Conservation (phyloP, 2,888 invertebrate species). For the Parnassius mnemosyne region DNA sequence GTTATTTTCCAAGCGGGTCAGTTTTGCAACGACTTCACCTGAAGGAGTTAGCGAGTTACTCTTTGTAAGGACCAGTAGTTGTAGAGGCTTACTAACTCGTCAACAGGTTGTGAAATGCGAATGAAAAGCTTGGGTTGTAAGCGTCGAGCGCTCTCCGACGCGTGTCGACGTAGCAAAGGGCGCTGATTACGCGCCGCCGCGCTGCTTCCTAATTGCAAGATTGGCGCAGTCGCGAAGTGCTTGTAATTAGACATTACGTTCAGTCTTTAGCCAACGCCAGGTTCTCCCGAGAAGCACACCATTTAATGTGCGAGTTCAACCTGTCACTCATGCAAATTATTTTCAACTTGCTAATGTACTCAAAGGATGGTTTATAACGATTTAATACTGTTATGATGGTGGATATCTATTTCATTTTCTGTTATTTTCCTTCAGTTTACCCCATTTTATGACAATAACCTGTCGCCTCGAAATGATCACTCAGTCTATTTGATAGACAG, state of each 20-base stretch:
- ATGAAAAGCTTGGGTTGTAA: conserved; percentile 63
- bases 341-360: no score
- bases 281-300: conserved; percentile 49
- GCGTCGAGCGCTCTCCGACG: conserved; percentile 59
- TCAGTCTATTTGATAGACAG: no score
- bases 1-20: conserved; percentile 29
- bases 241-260: conserved; percentile 73
- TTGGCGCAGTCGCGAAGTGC: conserved; percentile 69
- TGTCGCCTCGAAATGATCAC: no score
- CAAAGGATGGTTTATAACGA: no score
- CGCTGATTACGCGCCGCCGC: conserved; percentile 69
- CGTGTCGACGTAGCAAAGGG: conserved; percentile 67
- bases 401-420: no score
- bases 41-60: conserved; percentile 42
- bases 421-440: no score
- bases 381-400: no score
- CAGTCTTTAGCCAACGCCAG: conserved; percentile 45
- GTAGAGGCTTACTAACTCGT: conserved; percentile 66
- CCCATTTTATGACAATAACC: no score
- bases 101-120: conserved; percentile 76
- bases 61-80: conserved; percentile 58
- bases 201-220: conserved; percentile 74
- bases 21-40: conserved; percentile 30
- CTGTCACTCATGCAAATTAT: neutral
- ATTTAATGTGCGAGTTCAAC: conserved; percentile 51